These are phyloP conservation scores for Drosophila monieri DNA, from an alignment of 2,888 invertebrate genomes.

Conservation along the genomic window DNA sequence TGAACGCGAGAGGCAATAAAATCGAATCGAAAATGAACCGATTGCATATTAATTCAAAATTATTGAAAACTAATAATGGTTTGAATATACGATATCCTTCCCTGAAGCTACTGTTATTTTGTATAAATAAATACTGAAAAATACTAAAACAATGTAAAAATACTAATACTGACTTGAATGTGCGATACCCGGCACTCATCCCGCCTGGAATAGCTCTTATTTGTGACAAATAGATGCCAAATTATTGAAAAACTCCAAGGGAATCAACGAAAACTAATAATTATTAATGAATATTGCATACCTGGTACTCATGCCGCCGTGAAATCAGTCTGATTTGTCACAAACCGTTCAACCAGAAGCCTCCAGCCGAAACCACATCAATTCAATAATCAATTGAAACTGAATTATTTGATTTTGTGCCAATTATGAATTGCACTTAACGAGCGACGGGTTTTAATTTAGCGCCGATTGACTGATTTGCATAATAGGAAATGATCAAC, in stretches of 20 bases:
- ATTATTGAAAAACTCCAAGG: not conserved
- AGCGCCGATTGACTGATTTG: conserved; percentile 12
- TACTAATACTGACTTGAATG: no score
- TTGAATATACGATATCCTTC: not conserved
- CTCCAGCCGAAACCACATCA: conserved; percentile 29
- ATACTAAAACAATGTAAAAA: no score
- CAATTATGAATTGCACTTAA: conserved; percentile 22
- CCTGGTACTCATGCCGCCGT: no score
- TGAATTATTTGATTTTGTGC: conserved; percentile 41
- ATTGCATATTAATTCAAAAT: conserved; percentile 7
- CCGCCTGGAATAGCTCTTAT: no score
- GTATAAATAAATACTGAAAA: no score
- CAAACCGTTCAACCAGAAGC: not conserved
- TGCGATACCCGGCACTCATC: no score
- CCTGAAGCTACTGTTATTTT: no score
- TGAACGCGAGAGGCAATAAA: conserved; percentile 69
- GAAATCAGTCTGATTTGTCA: not conserved
- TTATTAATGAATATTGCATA: not conserved
- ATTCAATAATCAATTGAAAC: conserved; percentile 45
- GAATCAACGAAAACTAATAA: not conserved
- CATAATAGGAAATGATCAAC: conserved; percentile 44
- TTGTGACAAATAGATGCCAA: not conserved
- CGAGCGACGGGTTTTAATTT: conserved; percentile 1
- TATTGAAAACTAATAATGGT: not conserved
- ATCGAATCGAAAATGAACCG: conserved; percentile 61